Evolutionary conservation across 1,140 invertebrate genomes (phyloP).

Genomic region (Leptonema lineaticorne): DNA sequence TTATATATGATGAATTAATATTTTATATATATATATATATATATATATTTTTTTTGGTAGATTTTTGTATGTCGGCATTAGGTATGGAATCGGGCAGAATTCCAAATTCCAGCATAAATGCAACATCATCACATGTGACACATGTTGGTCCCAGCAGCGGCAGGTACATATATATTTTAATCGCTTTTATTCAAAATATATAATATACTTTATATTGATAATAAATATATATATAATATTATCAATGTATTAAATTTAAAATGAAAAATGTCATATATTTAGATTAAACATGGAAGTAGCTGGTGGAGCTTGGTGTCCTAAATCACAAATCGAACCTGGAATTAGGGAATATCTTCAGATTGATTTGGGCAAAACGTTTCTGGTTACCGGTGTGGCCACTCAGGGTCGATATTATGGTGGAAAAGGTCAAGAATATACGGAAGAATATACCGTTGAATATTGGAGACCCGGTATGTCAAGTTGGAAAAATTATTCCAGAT

Average conservation of each 20-base stretch:
- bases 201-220: background rate
- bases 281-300: constrained; percentile 72
- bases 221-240: background rate
- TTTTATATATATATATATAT: no score
- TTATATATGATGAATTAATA: no score
- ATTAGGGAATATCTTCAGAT: constrained; percentile 77
- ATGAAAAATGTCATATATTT: constrained; percentile 42
- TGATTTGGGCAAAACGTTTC: constrained; percentile 59
- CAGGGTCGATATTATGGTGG: constrained; percentile 81
- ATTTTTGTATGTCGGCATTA: constrained; percentile 60
- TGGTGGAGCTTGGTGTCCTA: constrained; percentile 86
- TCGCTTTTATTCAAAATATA: background rate
- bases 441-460: constrained; percentile 76
- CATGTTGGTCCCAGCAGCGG: constrained; percentile 66
- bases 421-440: constrained; percentile 74
- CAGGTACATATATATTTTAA: constrained; percentile 51
- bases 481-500: constrained; percentile 67
- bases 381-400: constrained; percentile 73
- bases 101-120: constrained; percentile 63
- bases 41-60: constrained; percentile 51
- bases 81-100: constrained; percentile 71
- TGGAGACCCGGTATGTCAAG: constrained; percentile 62
- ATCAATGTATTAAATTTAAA: background rate
- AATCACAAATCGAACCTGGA: constrained; percentile 65
- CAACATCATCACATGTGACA: constrained; percentile 65